A percentile compares a stretch with the other conserved stretches of the same genome.
Evolutionary conservation across 2,888 invertebrate species (phyloP).

Genomic region (Coleophora deauratella): DNA sequence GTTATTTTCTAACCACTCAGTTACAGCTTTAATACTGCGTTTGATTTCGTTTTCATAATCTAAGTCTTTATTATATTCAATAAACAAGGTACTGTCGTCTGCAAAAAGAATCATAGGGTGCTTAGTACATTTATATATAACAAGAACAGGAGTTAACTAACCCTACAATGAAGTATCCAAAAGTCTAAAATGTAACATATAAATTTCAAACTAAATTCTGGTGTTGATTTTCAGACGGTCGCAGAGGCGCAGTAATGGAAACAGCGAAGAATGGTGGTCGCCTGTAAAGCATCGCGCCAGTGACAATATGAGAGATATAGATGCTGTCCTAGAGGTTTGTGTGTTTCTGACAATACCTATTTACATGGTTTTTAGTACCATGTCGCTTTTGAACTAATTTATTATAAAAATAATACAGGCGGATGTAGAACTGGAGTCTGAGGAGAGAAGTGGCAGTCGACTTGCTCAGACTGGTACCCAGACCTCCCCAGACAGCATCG

Average conservation of each 20-base stretch:
- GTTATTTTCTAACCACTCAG: too few species aligned
- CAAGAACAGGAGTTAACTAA: too few species aligned
- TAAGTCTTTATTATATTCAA: too few species aligned
- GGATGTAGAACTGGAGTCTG: constrained; percentile 29
- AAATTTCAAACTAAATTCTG: not conserved
- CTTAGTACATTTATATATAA: too few species aligned
- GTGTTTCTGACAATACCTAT: not conserved
- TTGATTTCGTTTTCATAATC: too few species aligned
- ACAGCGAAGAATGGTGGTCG: constrained; percentile 55
- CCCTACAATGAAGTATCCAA: too few species aligned
- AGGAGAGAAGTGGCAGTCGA: constrained; percentile 21
- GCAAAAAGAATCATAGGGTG: too few species aligned
- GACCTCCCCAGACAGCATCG: constrained; percentile 76
- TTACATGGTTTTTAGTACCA: not conserved
- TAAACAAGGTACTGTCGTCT: too few species aligned
- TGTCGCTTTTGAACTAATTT: too few species aligned
- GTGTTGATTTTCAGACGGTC: constrained; percentile 25
- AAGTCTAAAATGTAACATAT: too few species aligned
- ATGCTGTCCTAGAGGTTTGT: constrained; percentile 42
- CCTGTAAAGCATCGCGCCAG: constrained; percentile 44
- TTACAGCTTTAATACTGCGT: too few species aligned
- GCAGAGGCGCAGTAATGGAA: constrained; percentile 50
- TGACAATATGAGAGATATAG: constrained; percentile 43
- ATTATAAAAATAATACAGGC: constrained; percentile 21
- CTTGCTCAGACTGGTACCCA: constrained; percentile 80